These are phyloP conservation scores for Heliconius hortense DNA, from an alignment of 2,888 invertebrate species.

Conservation along the genomic window DNA sequence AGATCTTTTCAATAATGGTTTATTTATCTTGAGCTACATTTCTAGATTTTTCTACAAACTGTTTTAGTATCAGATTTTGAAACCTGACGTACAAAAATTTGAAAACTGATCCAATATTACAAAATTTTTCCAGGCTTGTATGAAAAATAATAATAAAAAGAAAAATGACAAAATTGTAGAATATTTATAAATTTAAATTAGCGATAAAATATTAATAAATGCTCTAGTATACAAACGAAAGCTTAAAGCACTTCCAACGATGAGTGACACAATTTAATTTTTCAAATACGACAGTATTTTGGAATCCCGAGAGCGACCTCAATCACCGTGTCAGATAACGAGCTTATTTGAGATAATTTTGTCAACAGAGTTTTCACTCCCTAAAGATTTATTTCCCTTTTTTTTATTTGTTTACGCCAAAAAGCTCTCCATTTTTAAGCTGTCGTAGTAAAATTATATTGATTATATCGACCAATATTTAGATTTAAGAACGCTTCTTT, in stretches of 20 bases:
- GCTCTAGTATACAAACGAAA: slow-evolving; percentile 1
- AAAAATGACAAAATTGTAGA: not conserved
- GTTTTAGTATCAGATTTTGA: too few relatives aligned
- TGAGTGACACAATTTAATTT: slow-evolving; percentile 20
- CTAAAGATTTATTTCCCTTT: slow-evolving; percentile 24
- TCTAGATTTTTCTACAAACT: too few relatives aligned
- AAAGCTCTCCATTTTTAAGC: slow-evolving; percentile 12
- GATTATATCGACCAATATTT: not conserved
- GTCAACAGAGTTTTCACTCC: slow-evolving; percentile 26
- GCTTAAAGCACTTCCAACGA: not conserved
- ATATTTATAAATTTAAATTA: not conserved
- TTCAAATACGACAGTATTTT: slow-evolving; percentile 16
- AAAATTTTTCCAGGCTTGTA: too few relatives aligned
- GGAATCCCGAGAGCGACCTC: slow-evolving; percentile 27
- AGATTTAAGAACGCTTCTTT: not conserved
- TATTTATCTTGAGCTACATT: too few relatives aligned
- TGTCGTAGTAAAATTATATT: slow-evolving; percentile 8
- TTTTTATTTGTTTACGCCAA: not conserved
- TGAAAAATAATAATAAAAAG: too few relatives aligned
- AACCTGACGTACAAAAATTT: too few relatives aligned
- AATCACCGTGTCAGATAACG: slow-evolving; percentile 29
- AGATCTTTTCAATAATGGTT: not conserved
- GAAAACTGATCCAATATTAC: too few relatives aligned
- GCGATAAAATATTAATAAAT: not conserved
- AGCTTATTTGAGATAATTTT: slow-evolving; percentile 31